phyloP scores from a whole-genome alignment of 2,113 vertebrate species.

The Vimba vimba region DNA sequence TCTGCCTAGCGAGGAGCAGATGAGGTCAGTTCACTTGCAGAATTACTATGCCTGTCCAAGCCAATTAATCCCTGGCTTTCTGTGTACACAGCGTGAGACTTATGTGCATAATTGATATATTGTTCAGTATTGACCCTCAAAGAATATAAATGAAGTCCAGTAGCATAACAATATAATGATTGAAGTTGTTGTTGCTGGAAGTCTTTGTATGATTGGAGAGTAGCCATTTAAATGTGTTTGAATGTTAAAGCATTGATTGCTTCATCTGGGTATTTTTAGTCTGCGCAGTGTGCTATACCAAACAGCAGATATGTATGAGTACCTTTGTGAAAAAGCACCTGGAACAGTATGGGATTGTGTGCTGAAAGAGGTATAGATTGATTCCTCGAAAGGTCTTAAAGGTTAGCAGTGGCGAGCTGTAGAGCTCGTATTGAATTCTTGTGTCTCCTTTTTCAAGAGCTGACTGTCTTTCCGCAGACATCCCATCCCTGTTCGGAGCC shows the following conservation, averaged over 20 bases:
- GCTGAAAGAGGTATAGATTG: neutral
- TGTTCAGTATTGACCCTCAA: constrained; percentile 45
- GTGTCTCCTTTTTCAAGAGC: neutral
- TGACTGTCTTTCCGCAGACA: constrained; percentile 65
- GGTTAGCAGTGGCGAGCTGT: neutral
- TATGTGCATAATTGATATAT: constrained; percentile 62
- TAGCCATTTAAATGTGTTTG: neutral
- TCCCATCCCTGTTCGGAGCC: constrained; percentile 65
- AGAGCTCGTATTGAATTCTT: neutral
- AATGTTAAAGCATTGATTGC: neutral
- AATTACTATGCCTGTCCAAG: constrained; percentile 42
- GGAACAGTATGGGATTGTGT: neutral
- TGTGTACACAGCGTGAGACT: constrained; percentile 63
- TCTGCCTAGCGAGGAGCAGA: neutral
- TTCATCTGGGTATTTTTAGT: neutral
- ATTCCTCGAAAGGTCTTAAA: constrained; percentile 12
- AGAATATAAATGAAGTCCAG: constrained; percentile 66
- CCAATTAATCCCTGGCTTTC: constrained; percentile 53
- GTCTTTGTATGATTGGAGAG: constrained; percentile 2
- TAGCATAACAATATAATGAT: constrained; percentile 52
- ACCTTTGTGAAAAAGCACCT: neutral
- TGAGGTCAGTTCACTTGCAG: constrained; percentile 24
- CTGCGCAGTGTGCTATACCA: neutral
- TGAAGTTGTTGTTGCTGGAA: constrained; percentile 35
- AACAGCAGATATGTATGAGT: neutral